Base-by-base conservation (phyloP, 1,140 invertebrate species). In the Bicyclus anynana region DNA sequence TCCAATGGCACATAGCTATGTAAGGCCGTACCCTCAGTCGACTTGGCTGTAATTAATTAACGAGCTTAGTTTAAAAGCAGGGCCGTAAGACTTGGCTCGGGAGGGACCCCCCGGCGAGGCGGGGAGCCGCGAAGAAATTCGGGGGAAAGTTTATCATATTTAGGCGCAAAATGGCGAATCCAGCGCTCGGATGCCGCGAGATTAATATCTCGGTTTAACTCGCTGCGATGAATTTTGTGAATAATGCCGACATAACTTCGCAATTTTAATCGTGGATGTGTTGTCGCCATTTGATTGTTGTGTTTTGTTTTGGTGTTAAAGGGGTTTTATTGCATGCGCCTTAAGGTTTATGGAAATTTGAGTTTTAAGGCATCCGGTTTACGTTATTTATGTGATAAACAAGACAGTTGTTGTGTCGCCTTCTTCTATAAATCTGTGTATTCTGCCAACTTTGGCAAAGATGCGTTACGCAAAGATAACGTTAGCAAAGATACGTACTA, bases 101-200 rank as follows among this genome's bases (percentile, higher is more conserved):
- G 73, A 65, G 77, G 74, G 57, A 60, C 61, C 61, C 59, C 75
- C 70, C 50, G 59, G 70, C 71, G 79, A 84, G 77, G 65, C 59
- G 68, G 80, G 79, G 74, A 80, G 67, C 66, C 65, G 63, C 58
- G 69, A 87, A 81, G 77, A 88, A 88, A 84, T 88, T 84, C 70
- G 82, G 83, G 84, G 82, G 85, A 86, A 88, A 86, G 83, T 88
- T 88, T 88, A 88, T 88, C 83, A 88, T 88, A 88, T 88, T 88
- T 88, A 85, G 85, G 85, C 85, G 85, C 85, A 85, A 88, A 88
- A 88, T 87, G 85, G 85, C 85, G 85, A 88, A 88, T 88, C 85
- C 85, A 80, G 78, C 78, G 82, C 76, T 84, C 77, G 76, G 82
- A 81, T 83, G 84, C 77, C 79, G 75, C 72, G 72, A 86, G 85